Conservation (phyloP, 2,113 vertebrate genomes). For the Psilopsiagon aymara region DNA sequence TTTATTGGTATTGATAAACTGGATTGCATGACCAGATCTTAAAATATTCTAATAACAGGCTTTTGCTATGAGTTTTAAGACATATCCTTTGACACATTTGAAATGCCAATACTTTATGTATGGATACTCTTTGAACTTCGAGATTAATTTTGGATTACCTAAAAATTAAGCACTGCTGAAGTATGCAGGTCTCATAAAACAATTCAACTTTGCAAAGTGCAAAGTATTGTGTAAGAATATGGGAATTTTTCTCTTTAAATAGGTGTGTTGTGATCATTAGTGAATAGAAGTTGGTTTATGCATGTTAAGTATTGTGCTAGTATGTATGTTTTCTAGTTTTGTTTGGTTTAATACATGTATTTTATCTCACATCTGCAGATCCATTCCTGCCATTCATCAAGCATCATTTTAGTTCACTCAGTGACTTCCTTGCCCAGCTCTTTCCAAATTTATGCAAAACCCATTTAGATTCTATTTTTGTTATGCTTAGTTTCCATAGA, state of each 20-base stretch:
- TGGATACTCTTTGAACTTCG: conserved; percentile 1
- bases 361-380: not conserved
- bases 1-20: not conserved
- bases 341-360: not conserved
- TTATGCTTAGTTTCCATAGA: not conserved
- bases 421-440: accelerated
- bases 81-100: not conserved
- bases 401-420: not conserved
- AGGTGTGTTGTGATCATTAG: not conserved
- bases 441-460: not conserved
- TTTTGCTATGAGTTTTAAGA: not conserved
- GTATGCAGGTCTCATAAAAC: not conserved
- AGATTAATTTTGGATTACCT: not conserved
- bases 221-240: not conserved
- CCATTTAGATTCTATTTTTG: not conserved
- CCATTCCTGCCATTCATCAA: not conserved
- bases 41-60: not conserved
- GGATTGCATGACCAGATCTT: not conserved
- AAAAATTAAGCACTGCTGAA: not conserved
- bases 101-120: not conserved
- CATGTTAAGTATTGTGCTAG: not conserved
- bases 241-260: not conserved
- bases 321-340: not conserved
- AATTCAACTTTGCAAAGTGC: not conserved
- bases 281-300: not conserved